Percentiles rank a stretch among this genome's conserved stretches.
Evolutionary conservation across 2,113 vertebrate species (phyloP).

Genomic region (Heterochromis multidens): DNA sequence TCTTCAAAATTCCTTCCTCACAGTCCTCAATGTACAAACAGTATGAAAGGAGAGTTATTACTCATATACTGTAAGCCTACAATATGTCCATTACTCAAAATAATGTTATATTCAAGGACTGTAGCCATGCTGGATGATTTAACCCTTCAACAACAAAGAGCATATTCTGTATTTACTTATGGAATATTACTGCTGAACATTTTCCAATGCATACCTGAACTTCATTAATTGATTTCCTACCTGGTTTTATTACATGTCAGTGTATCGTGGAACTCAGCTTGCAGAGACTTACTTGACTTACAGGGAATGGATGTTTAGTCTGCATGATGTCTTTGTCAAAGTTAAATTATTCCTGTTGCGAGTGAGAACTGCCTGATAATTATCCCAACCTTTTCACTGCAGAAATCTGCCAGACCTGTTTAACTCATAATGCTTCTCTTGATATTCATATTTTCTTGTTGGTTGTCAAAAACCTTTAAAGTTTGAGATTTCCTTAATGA

Average conservation of each 20-base stretch:
- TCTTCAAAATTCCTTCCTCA: neutral
- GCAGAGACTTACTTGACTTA: neutral
- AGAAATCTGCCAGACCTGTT: neutral
- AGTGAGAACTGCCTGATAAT: neutral
- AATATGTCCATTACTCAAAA: neutral
- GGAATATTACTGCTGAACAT: neutral
- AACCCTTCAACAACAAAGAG: neutral
- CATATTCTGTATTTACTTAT: neutral
- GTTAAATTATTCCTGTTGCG: neutral
- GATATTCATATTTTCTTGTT: neutral
- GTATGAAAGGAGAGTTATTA: neutral
- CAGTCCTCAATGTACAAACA: neutral
- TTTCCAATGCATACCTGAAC: neutral
- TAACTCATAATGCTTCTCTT: neutral
- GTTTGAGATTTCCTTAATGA: neutral
- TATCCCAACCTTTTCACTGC: neutral
- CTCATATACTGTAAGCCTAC: neutral
- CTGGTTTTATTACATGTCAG: constrained; percentile 6
- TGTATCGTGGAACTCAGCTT: neutral
- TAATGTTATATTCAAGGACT: neutral
- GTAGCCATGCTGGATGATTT: neutral
- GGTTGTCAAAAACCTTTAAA: neutral
- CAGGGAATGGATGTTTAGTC: neutral
- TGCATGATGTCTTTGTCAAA: constrained; percentile 1
- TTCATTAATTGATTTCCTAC: constrained; percentile 1